Evolutionary conservation across 1,140 invertebrate species (phyloP), one percentile per base, ranked within the genome.

Genomic region (Caenorhabditis elegans): DNA sequence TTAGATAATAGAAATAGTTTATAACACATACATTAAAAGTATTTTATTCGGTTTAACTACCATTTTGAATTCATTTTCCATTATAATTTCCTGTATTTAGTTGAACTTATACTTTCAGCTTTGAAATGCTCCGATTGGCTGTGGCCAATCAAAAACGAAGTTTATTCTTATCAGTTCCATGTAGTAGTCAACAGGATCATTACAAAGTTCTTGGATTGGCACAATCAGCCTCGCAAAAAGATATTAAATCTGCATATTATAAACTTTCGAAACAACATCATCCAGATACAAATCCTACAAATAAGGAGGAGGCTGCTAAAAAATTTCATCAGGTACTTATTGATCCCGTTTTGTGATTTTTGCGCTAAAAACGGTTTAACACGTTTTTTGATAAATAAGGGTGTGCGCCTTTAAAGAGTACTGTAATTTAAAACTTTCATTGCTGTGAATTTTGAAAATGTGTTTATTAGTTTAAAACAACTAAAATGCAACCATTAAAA

Each of bases 221-320:
- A 39, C 91, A 92, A 84, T 93, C 94, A 86, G 95, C 94, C 0
- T 92, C 90, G 78, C 91, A 93, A 51, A 92, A 93, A 48, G 94
- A 96, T 81, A 93, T 98, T 39, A 97, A 97, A 90, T 94, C 94
- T 87, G 92, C 95, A 0, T 97, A 97, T 88, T 92, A 94, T 84
- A 95, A 95, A 90, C 89, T 96, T 55, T 96, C 96, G 0, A 95
- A 94, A 91, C 94, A 95, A 91, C 95, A 93, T 90, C 94, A 95
- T 91, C 94, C 94, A 24, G 94, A 95, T 86, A 95, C 95, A 88
- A 95, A 95, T 90, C 93, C 93, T 26, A 93, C 90, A 13, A 86
- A 84, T 13, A 70, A 83, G 22, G 82, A 83, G 2, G 87, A 89
- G 19, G 85, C 86, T 34, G 86, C 86, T 31, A 82, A 83, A 31